phyloP scores from a whole-genome alignment of 2,797 vertebrate genomes.

The Coluber constrictor region DNA sequence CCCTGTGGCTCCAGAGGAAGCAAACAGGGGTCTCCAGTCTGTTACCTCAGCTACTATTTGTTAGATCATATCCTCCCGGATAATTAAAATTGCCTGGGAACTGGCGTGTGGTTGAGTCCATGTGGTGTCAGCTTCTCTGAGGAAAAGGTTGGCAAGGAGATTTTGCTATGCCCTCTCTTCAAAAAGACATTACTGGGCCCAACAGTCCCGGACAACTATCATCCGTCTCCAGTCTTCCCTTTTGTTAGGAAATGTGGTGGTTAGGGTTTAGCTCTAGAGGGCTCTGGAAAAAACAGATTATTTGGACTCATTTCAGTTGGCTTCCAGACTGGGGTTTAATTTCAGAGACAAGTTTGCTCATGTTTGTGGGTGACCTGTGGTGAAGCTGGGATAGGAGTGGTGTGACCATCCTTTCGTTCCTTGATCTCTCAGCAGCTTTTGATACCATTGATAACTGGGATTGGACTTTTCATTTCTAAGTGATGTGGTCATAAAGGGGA shows the following conservation, averaged over 20 bases:
- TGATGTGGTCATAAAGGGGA: not conserved
- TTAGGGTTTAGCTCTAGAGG: not conserved
- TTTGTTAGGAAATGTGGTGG: too few species aligned
- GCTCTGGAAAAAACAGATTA: not conserved
- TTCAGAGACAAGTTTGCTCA: not conserved
- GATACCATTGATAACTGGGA: not conserved
- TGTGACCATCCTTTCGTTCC: not conserved
- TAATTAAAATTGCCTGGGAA: not conserved
- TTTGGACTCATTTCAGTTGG: not conserved
- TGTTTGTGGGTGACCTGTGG: not conserved
- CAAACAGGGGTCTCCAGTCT: not conserved
- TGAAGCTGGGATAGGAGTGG: not conserved
- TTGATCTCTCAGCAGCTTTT: not conserved
- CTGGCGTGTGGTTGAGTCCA: not conserved
- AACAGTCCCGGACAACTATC: not conserved
- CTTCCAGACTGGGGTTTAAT: not conserved
- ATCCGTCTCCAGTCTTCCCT: not conserved
- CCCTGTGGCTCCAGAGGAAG: not conserved
- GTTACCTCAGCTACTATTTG: not conserved
- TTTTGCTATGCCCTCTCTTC: not conserved
- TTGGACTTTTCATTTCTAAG: not conserved
- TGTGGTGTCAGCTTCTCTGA: not conserved
- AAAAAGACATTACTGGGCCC: not conserved
- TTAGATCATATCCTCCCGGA: not conserved
- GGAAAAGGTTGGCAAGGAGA: not conserved